Conservation (phyloP, 2,888 invertebrate species). For the Drymonia ruficornis region DNA sequence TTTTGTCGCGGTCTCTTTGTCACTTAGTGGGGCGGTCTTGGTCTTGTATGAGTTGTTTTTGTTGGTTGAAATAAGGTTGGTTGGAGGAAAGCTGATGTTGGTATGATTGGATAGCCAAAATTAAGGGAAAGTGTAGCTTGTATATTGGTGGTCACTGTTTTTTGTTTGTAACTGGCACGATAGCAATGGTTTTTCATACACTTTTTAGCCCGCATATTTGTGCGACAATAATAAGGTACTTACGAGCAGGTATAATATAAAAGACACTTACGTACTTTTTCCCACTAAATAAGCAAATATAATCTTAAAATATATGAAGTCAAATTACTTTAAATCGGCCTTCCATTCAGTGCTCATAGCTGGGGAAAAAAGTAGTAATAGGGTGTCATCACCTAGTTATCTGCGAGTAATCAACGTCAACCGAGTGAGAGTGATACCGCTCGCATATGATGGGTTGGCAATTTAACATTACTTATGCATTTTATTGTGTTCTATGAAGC, state of each 20-base stretch:
- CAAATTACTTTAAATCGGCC: not conserved
- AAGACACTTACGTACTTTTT: not conserved
- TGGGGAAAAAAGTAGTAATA: not conserved
- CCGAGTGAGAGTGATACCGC: not conserved
- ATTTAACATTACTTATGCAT: not conserved
- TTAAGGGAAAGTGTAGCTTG: not conserved
- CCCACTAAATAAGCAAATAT: not conserved
- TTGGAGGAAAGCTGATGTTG: conserved; percentile 14
- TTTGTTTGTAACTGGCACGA: no score
- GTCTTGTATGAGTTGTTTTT: conserved; percentile 40
- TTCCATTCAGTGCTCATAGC: conserved; percentile 1
- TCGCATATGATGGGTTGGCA: not conserved
- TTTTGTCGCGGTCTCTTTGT: conserved; percentile 69
- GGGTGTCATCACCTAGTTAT: not conserved
- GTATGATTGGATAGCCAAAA: conserved; percentile 13
- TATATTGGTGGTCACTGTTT: no score
- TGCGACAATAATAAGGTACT: no score
- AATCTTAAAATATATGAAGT: not conserved
- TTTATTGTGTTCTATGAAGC: not conserved
- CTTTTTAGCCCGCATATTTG: no score
- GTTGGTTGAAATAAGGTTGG: conserved; percentile 27
- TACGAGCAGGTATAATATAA: no score
- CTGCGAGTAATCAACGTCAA: not conserved
- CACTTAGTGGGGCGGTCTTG: conserved; percentile 57
- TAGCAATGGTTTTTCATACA: no score